Conservation (phyloP, 2,113 vertebrate species). For the Amphiprion ocellaris region DNA sequence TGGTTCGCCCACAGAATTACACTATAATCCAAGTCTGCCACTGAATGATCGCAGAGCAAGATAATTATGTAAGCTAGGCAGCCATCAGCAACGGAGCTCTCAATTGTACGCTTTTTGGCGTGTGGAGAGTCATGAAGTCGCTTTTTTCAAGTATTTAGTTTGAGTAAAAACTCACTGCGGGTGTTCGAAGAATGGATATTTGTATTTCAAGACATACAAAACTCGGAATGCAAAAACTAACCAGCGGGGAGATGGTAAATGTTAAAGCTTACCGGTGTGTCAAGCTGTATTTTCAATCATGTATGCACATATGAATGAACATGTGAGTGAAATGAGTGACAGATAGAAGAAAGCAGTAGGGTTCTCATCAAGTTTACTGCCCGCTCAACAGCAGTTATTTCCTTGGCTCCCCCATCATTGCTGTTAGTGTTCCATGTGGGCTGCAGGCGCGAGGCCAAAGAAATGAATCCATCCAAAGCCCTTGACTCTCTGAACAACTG, state of each 20-base stretch:
- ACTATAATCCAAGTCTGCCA: conserved; percentile 55
- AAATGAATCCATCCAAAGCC: conserved; percentile 46
- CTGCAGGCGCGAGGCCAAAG: conserved; percentile 30
- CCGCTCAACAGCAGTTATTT: conserved; percentile 19
- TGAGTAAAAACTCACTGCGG: background rate
- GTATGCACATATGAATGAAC: too few relatives aligned
- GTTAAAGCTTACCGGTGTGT: background rate
- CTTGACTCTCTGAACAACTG: conserved; percentile 58
- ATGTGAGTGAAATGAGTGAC: background rate
- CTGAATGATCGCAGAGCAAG: conserved; percentile 55
- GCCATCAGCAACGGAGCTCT: conserved; percentile 31
- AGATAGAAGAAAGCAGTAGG: conserved; percentile 9
- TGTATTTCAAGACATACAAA: background rate
- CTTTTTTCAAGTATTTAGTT: background rate
- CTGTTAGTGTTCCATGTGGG: conserved; percentile 21
- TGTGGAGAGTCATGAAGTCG: background rate
- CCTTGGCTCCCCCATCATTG: conserved; percentile 10
- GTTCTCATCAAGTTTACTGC: conserved; percentile 3
- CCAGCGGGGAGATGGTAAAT: background rate
- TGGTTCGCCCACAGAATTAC: conserved; percentile 46
- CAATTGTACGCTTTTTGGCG: background rate
- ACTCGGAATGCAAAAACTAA: background rate
- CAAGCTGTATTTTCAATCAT: background rate
- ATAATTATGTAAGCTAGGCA: conserved; percentile 45
- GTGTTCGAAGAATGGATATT: background rate